Evolutionary conservation across 2,888 invertebrate genomes (phyloP), one percentile per base, ranked within the genome.

Genomic region (Balanococcus diminutus): DNA sequence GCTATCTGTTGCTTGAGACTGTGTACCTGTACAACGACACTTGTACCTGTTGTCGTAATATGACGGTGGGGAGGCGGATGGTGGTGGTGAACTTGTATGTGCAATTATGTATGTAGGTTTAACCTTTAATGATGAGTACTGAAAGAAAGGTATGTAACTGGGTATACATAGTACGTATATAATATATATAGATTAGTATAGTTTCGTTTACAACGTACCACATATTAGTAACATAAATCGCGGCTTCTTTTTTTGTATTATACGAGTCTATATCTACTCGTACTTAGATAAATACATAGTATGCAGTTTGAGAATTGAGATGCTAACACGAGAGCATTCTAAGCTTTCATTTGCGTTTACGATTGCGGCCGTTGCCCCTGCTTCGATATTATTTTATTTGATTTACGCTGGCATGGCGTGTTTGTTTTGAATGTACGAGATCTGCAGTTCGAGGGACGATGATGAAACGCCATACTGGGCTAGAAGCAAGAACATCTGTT

Each of bases 351-450:
- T 56, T 8, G 22, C 22, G 19, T 28, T 67, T 61, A 67, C 39
- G 46, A 32, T 19, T 9, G 42, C 9, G 75, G 32, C 39, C 67
- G 28, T 31, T 39, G 36, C n/a, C 86, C n/a, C 75, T 67, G 32
- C 61, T 61, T 32, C 36, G 36, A 36, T 56, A 56, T 75, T 9
- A 32, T 86, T 79, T n/a, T 79, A 79, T 79, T 79, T 79, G 75
- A 79, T 79, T 79, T 79, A 72, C 31, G 16, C 72, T 31, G 19
- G 19, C 31, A 22, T 19, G n/a, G n/a, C n/a, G 75, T 79, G 19
- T 79, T 79, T 79, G 75, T 79, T 79, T 67, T 28, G 67, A 28
- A 67, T 28, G 56, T 22, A 67, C 16, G 67, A 28, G 67, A 67
- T 28, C 19, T 28, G 67, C 67, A 28, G 28, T 16, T 28, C 0